phyloP scores from a whole-genome alignment of 1,140 invertebrate species.

The Hormaphis cornu region DNA sequence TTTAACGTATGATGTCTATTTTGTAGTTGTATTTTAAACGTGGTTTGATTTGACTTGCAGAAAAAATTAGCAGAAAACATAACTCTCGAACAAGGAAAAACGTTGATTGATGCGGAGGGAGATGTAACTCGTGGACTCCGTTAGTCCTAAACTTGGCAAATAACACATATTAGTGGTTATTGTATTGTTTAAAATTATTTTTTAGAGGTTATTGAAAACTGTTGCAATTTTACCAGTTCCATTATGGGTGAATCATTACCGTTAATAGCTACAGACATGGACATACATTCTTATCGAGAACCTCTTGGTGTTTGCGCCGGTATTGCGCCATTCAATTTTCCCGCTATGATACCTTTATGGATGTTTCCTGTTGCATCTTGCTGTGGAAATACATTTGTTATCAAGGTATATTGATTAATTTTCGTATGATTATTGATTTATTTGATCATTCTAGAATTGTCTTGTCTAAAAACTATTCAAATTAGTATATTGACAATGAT shows the following conservation, averaged over 20 bases:
- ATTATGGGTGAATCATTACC: constrained; percentile 82
- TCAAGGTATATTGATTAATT: constrained; percentile 46
- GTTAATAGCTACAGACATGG: constrained; percentile 86
- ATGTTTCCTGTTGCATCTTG: constrained; percentile 92
- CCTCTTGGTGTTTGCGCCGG: constrained; percentile 85
- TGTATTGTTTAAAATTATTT: constrained; percentile 42
- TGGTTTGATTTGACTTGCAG: constrained; percentile 37
- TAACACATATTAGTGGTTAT: constrained; percentile 69
- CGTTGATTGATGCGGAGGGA: constrained; percentile 91
- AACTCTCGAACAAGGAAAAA: constrained; percentile 96
- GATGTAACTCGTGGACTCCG: constrained; percentile 94
- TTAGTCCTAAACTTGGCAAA: constrained; percentile 48
- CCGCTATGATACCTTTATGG: constrained; percentile 99
- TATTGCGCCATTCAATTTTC: constrained; percentile 92
- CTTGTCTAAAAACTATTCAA: neutral
- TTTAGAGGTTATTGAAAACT: constrained; percentile 92
- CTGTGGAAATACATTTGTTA: constrained; percentile 70
- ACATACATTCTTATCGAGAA: constrained; percentile 76
- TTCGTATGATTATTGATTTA: neutral
- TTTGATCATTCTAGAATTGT: neutral
- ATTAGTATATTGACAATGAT: no score
- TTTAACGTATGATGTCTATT: neutral
- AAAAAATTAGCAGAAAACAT: constrained; percentile 84
- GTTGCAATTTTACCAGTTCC: constrained; percentile 82
- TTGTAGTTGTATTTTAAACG: neutral